Evolutionary conservation across 1,140 invertebrate genomes (phyloP), one percentile per base, ranked within the genome.

Genomic region (Trialeurodes vaporariorum): DNA sequence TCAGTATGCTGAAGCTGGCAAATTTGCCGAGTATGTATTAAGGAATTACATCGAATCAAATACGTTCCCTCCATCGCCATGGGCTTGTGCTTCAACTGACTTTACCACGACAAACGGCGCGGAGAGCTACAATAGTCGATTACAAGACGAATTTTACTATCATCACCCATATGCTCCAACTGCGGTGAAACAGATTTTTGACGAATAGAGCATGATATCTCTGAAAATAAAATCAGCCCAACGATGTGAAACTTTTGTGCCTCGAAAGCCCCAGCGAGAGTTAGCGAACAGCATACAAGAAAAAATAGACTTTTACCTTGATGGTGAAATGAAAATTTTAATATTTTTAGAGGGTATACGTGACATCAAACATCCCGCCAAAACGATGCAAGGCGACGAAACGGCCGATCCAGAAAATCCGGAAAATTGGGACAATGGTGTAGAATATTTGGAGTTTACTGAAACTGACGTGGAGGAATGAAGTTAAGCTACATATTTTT

Each of bases 31-130:
- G 22, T 25, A 63, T 17, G 24, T 62, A 21, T 61, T 64, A 27
- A 25, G 68, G 25, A 58, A 59, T 23, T 69, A 64, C 27, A 40
- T 69, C 1, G 68, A 69, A 66, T 69, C 68, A 25, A 69, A 66
- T 59, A 40, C 68, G 27, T 49, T 49, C 17, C 34, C 34, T 49
- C 34, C 34, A 17, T 49, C 34, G 5, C 17, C 17, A 49, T 49
- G 17, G 34, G 34, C 34, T 9, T 49, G 17, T 49, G 34, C 34
- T 17, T 49, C 17, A 49, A 49, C 34, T 5, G 34, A 49, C 17
- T 49, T 49, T 17, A 17, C 34, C 34, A 49, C 34, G 34, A 49
- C 34, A 5, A 49, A 49, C 34, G 17, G 34, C 34, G 34, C 34
- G 34, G 34, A 49, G 34, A 49, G 34, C 34, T 49, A 49, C 17